Percentiles rank a stretch among this genome's conserved stretches.
Evolutionary conservation across 2,113 vertebrate genomes (phyloP).

Genomic region (Colistium nudipinnis): DNA sequence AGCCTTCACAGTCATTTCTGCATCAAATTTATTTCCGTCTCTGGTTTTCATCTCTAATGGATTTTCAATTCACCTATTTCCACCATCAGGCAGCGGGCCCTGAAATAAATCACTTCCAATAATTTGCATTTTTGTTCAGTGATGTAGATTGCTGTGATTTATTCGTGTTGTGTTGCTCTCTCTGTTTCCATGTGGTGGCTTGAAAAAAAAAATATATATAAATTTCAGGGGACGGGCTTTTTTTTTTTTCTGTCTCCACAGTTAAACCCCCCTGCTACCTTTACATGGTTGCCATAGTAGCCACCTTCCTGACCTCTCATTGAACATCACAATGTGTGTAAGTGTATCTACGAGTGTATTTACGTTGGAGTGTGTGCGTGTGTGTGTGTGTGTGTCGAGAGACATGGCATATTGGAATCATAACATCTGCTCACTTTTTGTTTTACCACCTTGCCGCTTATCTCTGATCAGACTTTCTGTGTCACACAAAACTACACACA

Average conservation of each 20-base stretch:
- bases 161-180: not conserved
- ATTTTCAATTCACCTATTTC: slow-evolving; percentile 49
- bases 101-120: slow-evolving; percentile 53
- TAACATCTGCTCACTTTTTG: slow-evolving; percentile 20
- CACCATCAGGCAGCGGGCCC: slow-evolving; percentile 42
- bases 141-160: slow-evolving; percentile 38
- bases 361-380: too few relatives aligned
- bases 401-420: slow-evolving; percentile 46
- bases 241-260: slow-evolving; percentile 20
- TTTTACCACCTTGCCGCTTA: slow-evolving; percentile 31
- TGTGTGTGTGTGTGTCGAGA: slow-evolving; percentile 2
- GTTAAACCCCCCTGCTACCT: slow-evolving; percentile 45
- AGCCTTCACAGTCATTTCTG: slow-evolving; percentile 41
- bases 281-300: slow-evolving; percentile 67
- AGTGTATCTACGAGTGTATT: not conserved
- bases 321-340: not conserved
- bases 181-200: not conserved
- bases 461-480: slow-evolving; percentile 11
- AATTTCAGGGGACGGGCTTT: slow-evolving; percentile 28
- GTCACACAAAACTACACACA: slow-evolving; percentile 1
- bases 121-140: slow-evolving; percentile 25
- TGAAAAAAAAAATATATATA: slow-evolving; percentile 12
- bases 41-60: slow-evolving; percentile 54
- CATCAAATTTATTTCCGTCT: slow-evolving; percentile 43
- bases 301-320: slow-evolving; percentile 29